Evolutionary conservation across 2,888 invertebrate species (phyloP).

Genomic region (Heliconius cydno): DNA sequence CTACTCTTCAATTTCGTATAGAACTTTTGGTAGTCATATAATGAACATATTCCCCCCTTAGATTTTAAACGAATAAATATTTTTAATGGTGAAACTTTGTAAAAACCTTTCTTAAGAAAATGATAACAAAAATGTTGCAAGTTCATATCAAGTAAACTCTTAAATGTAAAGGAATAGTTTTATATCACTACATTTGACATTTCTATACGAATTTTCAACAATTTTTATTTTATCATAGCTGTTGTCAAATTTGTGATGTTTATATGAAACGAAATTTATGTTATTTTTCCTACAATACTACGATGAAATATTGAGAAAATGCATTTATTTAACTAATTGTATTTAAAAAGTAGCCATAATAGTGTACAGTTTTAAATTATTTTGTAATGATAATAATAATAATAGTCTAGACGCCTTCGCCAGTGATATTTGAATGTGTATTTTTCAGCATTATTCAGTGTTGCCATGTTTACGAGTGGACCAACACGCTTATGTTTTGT

Average conservation of each 20-base stretch:
- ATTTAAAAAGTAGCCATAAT: slow-evolving; percentile 8
- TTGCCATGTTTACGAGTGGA: slow-evolving; percentile 37
- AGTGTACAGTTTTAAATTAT: slow-evolving; percentile 18
- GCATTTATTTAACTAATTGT: slow-evolving; percentile 6
- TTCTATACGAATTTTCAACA: background rate
- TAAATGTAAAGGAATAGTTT: background rate
- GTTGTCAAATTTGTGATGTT: background rate
- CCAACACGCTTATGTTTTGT: slow-evolving; percentile 34
- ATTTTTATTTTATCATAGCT: background rate
- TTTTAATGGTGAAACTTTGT: background rate
- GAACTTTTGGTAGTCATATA: background rate
- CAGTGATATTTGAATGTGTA: slow-evolving; percentile 20
- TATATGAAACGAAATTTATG: background rate
- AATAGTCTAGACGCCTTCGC: slow-evolving; percentile 24
- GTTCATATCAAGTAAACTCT: background rate
- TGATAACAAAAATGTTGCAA: background rate
- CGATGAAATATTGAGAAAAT: background rate
- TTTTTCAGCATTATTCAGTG: slow-evolving; percentile 36
- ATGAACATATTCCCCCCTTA: background rate
- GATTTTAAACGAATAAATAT: background rate
- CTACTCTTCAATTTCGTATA: background rate
- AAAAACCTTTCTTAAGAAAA: background rate
- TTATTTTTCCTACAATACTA: slow-evolving; percentile 13
- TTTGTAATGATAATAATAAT: background rate
- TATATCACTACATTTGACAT: background rate